Percentiles rank a stretch among this genome's conserved stretches.
Evolutionary conservation across 2,113 vertebrate genomes (phyloP).

Genomic region (Melanostigma gelatinosum): DNA sequence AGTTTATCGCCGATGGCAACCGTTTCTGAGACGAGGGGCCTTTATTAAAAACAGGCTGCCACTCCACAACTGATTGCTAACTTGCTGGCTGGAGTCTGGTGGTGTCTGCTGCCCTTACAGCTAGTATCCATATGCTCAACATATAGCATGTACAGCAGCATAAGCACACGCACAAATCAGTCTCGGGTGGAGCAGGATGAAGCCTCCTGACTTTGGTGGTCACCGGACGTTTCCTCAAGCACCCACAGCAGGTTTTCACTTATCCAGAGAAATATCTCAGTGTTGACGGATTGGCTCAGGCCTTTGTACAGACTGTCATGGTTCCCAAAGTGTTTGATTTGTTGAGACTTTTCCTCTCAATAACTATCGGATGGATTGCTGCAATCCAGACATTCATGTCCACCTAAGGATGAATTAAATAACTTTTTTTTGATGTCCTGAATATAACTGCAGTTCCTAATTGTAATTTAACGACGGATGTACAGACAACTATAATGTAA

Average conservation of each 20-base stretch:
- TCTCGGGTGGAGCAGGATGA: background rate
- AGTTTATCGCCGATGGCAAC: conserved; percentile 50
- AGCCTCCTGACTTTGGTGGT: background rate
- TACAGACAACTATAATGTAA: background rate
- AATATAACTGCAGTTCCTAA: background rate
- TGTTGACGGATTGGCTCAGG: background rate
- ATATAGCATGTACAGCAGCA: too few relatives aligned
- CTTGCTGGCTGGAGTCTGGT: conserved; percentile 8
- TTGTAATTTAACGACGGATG: background rate
- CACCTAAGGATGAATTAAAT: background rate
- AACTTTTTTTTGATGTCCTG: too few relatives aligned
- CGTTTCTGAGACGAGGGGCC: conserved; percentile 42
- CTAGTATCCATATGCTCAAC: background rate
- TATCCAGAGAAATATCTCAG: background rate
- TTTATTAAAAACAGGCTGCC: conserved; percentile 71
- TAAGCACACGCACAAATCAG: too few relatives aligned
- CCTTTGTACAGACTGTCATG: background rate
- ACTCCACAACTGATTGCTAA: conserved; percentile 25
- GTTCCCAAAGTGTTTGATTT: background rate
- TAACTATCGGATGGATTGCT: background rate
- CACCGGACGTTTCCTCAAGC: background rate
- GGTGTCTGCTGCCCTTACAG: background rate
- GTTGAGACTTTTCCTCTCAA: background rate
- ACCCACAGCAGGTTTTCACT: background rate
- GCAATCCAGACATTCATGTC: background rate